These are phyloP conservation scores for Halcyon smyrnensis DNA, from an alignment of 2,797 vertebrate species.

Conservation along the genomic window DNA sequence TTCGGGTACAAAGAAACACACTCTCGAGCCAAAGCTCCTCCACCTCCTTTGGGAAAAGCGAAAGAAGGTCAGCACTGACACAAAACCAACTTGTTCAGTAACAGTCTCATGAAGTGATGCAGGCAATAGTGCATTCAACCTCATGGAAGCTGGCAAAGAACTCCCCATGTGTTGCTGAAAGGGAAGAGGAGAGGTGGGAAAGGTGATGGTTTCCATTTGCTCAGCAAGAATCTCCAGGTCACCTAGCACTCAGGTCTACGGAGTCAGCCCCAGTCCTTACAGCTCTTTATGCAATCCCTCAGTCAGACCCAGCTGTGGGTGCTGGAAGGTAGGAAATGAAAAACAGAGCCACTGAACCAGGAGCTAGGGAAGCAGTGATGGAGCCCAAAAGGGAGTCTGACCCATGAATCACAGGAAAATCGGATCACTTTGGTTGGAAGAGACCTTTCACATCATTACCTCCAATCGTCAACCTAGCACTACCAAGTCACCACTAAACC, in stretches of 20 bases:
- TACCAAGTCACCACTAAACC: neutral
- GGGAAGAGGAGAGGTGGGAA: neutral
- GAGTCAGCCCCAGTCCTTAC: neutral
- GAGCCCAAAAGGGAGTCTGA: fast-evolving
- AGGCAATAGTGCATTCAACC: neutral
- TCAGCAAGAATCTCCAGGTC: neutral
- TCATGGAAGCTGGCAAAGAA: neutral
- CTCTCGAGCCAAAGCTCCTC: constrained; percentile 87
- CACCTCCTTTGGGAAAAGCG: constrained; percentile 80
- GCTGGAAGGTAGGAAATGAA: neutral
- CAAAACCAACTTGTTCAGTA: neutral
- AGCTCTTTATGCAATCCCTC: fast-evolving
- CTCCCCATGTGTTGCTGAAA: fast-evolving
- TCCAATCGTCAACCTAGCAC: neutral
- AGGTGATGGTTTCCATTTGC: neutral
- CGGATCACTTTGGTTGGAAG: neutral
- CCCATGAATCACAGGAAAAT: neutral
- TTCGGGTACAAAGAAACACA: constrained; percentile 84
- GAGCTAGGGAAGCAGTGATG: neutral
- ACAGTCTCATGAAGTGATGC: fast-evolving
- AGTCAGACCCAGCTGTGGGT: neutral
- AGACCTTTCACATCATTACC: neutral
- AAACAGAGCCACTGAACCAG: neutral
- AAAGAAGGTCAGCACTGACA: neutral
- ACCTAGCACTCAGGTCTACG: neutral